Percentiles rank a stretch among this genome's conserved stretches.
These are phyloP conservation scores for Setipinna tenuifilis DNA, from an alignment of 2,797 vertebrate genomes.

Conservation along the genomic window DNA sequence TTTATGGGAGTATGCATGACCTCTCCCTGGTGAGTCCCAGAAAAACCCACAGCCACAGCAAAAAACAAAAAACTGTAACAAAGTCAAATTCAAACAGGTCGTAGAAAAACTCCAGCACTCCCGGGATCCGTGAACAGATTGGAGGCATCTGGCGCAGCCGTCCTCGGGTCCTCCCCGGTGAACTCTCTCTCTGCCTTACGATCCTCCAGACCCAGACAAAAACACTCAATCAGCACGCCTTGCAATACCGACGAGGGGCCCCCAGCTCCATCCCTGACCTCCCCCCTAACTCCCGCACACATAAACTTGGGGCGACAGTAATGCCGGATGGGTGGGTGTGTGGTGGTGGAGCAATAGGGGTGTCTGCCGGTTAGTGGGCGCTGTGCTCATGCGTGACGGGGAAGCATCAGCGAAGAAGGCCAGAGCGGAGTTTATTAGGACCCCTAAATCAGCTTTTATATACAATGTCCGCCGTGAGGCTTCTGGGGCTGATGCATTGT, in stretches of 20 bases:
- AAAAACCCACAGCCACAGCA: not conserved
- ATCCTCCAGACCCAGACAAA: constrained; percentile 50
- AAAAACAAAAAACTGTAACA: constrained; percentile 12
- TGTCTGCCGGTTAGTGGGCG: not conserved
- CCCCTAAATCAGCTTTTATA: constrained; percentile 56
- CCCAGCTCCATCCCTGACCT: constrained; percentile 43
- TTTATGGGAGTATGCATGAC: not conserved
- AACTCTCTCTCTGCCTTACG: constrained; percentile 32
- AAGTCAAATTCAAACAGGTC: constrained; percentile 48
- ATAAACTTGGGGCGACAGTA: constrained; percentile 57
- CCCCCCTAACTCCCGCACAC: constrained; percentile 44
- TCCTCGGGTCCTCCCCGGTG: constrained; percentile 24
- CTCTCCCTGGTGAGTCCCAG: not conserved
- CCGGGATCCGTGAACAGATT: constrained; percentile 48
- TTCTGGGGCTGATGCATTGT: constrained; percentile 16
- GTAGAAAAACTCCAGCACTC: constrained; percentile 25
- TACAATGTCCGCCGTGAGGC: constrained; percentile 38
- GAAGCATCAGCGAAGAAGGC: constrained; percentile 41
- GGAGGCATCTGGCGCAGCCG: constrained; percentile 52
- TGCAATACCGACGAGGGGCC: constrained; percentile 15
- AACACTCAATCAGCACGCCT: constrained; percentile 53
- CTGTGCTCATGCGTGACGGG: constrained; percentile 37
- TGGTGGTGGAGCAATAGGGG: not conserved
- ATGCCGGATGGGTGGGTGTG: constrained; percentile 32
- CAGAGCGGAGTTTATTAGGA: constrained; percentile 50